Percentiles rank a stretch among this genome's conserved stretches.
phyloP scores from a whole-genome alignment of 2,797 vertebrate genomes.

The Prionace glauca region DNA sequence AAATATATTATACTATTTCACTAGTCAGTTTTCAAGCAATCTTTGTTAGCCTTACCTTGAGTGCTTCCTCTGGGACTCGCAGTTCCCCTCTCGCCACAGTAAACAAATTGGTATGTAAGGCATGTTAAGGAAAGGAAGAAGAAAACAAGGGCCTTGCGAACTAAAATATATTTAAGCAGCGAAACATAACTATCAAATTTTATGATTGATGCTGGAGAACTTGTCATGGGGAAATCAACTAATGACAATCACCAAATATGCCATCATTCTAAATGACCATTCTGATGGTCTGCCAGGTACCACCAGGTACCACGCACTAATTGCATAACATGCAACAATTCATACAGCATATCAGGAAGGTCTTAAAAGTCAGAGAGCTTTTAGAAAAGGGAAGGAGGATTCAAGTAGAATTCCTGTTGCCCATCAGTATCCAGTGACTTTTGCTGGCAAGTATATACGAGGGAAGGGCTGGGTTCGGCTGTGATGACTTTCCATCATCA shows the following conservation, averaged over 20 bases:
- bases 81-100: conserved; percentile 91
- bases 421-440: background rate
- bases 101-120: conserved; percentile 95
- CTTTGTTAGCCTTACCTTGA: conserved; percentile 69
- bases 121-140: conserved; percentile 75
- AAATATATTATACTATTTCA: background rate
- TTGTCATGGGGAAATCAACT: background rate
- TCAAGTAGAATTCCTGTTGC: background rate
- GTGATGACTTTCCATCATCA: background rate
- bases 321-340: background rate
- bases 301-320: background rate
- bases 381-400: background rate
- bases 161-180: background rate
- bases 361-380: background rate
- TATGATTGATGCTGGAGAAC: background rate
- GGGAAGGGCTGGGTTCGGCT: background rate
- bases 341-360: background rate
- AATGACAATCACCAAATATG: too few relatives aligned
- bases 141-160: conserved; percentile 13
- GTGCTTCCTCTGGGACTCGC: conserved; percentile 92
- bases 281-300: background rate
- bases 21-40: background rate
- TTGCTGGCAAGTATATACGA: background rate
- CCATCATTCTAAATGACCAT: background rate
- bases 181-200: background rate